phyloP scores from a whole-genome alignment of 1,140 invertebrate genomes.

The Aphaenogaster ashmeadi region DNA sequence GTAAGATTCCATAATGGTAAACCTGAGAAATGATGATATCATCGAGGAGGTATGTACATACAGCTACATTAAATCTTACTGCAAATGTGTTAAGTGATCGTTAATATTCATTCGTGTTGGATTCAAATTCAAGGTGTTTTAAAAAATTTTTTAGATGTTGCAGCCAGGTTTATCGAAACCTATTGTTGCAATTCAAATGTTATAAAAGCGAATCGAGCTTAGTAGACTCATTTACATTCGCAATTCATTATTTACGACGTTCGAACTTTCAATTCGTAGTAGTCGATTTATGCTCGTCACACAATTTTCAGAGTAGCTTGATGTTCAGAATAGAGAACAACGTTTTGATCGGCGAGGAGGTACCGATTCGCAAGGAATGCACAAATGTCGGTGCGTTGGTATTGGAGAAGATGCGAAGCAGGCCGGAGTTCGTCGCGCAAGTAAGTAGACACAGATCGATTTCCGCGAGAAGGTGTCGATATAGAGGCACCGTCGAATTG shows the following conservation, averaged over 20 bases:
- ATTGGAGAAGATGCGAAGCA: constrained; percentile 53
- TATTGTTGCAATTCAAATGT: background rate
- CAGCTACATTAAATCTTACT: background rate
- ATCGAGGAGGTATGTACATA: background rate
- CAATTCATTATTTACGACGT: background rate
- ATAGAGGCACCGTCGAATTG: background rate
- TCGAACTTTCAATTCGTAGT: background rate
- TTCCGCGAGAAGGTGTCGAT: constrained; percentile 12
- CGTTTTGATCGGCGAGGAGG: constrained; percentile 47
- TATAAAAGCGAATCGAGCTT: background rate
- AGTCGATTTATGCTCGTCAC: background rate
- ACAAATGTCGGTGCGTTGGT: constrained; percentile 58
- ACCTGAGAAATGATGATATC: background rate
- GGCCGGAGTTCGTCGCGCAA: constrained; percentile 55
- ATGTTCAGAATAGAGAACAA: constrained; percentile 57
- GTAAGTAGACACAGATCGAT: constrained; percentile 52
- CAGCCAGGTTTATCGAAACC: background rate
- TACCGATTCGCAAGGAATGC: constrained; percentile 45
- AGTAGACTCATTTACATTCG: background rate
- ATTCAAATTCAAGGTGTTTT: background rate
- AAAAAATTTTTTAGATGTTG: background rate
- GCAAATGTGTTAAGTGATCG: background rate
- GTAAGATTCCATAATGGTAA: background rate
- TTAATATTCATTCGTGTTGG: background rate
- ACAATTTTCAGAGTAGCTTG: background rate